phyloP scores from a whole-genome alignment of 2,113 vertebrate genomes.

The human (Homo sapiens) region DNA sequence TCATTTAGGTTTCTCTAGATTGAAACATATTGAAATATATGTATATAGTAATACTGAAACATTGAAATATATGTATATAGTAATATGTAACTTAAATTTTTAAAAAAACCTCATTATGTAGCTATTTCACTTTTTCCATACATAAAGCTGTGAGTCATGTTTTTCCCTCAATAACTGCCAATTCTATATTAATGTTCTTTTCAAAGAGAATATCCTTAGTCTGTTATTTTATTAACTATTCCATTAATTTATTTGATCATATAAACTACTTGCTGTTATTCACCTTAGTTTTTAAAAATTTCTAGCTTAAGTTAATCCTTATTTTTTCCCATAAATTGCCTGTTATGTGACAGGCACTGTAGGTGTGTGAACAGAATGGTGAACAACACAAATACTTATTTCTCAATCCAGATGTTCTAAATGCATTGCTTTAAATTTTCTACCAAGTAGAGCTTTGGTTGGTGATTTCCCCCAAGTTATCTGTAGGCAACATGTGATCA shows the following conservation, averaged over 20 bases:
- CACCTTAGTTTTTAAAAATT: neutral
- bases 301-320: conserved; percentile 3
- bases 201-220: neutral
- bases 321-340: neutral
- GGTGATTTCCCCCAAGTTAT: neutral
- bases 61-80: neutral
- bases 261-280: neutral
- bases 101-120: neutral
- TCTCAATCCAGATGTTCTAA: neutral
- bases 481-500: neutral
- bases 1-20: neutral
- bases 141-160: neutral
- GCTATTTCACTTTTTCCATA: neutral
- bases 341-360: neutral
- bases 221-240: neutral
- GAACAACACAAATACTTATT: conserved; percentile 18
- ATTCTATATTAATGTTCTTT: neutral
- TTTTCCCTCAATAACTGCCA: neutral
- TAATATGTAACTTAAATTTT: neutral
- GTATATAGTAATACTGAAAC: neutral
- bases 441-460: neutral
- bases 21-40: neutral
- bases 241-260: neutral
- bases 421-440: neutral
- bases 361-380: neutral